Evolutionary conservation across 2,888 invertebrate species (phyloP).

Genomic region (Sisyra terminalis): DNA sequence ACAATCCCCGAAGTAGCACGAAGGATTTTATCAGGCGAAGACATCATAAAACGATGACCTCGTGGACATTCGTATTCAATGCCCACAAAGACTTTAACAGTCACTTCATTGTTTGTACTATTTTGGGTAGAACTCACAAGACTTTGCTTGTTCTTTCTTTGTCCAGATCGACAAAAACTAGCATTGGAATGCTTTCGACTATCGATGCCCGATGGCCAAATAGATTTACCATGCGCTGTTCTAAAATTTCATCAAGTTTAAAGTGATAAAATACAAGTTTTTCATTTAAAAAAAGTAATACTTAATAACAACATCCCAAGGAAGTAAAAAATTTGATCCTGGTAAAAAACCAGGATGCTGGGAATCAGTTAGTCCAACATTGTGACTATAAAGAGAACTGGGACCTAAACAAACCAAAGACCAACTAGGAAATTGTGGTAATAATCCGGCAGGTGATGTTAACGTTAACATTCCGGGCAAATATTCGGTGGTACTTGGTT

Average conservation of each 20-base stretch:
- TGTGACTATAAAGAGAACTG: conserved; percentile 80
- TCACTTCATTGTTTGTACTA: conserved; percentile 37
- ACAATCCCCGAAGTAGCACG: conserved; percentile 54
- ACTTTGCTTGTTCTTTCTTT: conserved; percentile 7
- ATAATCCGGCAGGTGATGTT: conserved; percentile 52
- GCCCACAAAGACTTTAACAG: conserved; percentile 85
- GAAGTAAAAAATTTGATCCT: conserved; percentile 78
- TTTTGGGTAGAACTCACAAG: conserved; percentile 12
- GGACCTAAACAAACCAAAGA: conserved; percentile 79
- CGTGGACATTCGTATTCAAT: conserved; percentile 93
- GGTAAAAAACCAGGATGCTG: conserved; percentile 79
- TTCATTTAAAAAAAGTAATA: too few relatives aligned
- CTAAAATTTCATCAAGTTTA: neutral
- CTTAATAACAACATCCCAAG: conserved; percentile 75
- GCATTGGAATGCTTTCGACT: conserved; percentile 7
- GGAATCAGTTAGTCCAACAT: conserved; percentile 65
- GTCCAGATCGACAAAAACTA: conserved; percentile 1
- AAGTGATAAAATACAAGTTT: neutral
- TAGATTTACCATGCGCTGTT: conserved; percentile 8
- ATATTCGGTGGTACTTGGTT: conserved; percentile 78
- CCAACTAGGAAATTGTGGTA: conserved; percentile 86
- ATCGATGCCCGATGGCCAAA: conserved; percentile 9
- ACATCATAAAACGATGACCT: conserved; percentile 94
- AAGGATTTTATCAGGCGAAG: conserved; percentile 67
- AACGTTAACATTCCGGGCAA: conserved; percentile 81